These are phyloP conservation scores for Prosopocoilus inquinatus DNA, from an alignment of 2,888 invertebrate genomes.

Conservation along the genomic window DNA sequence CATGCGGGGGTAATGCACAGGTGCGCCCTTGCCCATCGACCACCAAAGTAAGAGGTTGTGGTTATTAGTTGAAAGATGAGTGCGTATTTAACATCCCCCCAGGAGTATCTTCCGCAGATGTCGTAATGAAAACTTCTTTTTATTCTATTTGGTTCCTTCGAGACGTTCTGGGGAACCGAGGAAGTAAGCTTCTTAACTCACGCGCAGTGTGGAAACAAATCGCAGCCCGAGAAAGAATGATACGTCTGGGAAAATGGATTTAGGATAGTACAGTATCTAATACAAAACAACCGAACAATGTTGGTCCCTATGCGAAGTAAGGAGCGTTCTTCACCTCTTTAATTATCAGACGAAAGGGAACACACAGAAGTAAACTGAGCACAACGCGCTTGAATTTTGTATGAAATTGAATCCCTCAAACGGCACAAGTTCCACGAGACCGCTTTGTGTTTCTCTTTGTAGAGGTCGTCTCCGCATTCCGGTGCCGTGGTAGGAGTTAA, in stretches of 20 bases:
- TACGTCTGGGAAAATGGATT: constrained; percentile 24
- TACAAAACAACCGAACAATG: constrained; percentile 11
- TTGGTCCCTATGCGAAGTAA: constrained; percentile 2
- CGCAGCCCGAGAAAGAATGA: constrained; percentile 23
- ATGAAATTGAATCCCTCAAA: constrained; percentile 34
- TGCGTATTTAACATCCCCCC: constrained; percentile 15
- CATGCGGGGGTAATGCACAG: constrained; percentile 29
- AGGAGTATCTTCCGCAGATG: constrained; percentile 36
- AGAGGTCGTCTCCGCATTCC: constrained; percentile 28
- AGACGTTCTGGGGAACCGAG: constrained; percentile 27
- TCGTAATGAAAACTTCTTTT: constrained; percentile 41
- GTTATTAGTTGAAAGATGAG: constrained; percentile 3
- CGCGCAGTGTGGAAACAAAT: constrained; percentile 28
- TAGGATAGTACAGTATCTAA: constrained; percentile 12
- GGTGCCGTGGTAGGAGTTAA: constrained; percentile 10
- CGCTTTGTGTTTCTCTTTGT: constrained; percentile 31
- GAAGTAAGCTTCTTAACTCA: constrained; percentile 33
- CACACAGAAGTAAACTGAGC: constrained; percentile 25
- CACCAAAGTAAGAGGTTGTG: not conserved
- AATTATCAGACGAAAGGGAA: constrained; percentile 26
- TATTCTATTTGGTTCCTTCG: constrained; percentile 39
- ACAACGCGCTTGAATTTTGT: constrained; percentile 29
- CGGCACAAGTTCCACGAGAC: constrained; percentile 26
- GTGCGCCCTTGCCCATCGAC: constrained; percentile 19
- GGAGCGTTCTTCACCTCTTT: constrained; percentile 24